A percentile compares a stretch with the other conserved stretches of the same genome.
These are phyloP conservation scores for Gallinago media DNA, from an alignment of 2,113 vertebrate species.

Conservation along the genomic window DNA sequence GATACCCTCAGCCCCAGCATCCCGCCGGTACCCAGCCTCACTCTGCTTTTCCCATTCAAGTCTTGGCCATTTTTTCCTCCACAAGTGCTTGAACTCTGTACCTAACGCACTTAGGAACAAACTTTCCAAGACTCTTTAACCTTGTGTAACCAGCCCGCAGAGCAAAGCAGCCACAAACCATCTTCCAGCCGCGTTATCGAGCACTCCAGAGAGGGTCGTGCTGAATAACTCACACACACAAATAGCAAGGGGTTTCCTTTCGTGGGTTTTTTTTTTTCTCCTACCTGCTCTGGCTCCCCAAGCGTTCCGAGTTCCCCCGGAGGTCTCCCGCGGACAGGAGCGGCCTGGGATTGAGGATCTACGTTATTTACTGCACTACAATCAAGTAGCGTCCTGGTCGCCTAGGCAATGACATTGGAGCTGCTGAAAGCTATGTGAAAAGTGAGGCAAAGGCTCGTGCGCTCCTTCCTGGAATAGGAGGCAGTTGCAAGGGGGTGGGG, in stretches of 20 bases:
- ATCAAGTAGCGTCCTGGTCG: slow-evolving; percentile 81
- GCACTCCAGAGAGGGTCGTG: background rate
- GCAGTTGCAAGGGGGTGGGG: slow-evolving; percentile 58
- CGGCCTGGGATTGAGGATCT: slow-evolving; percentile 60
- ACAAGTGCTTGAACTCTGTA: background rate
- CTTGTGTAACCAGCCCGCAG: background rate
- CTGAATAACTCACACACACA: background rate
- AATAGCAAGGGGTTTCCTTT: background rate
- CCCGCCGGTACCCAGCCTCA: background rate
- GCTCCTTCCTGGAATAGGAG: slow-evolving; percentile 62
- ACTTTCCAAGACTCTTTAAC: background rate
- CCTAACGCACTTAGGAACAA: background rate
- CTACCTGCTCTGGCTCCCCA: slow-evolving; percentile 29
- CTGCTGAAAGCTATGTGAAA: slow-evolving; percentile 58
- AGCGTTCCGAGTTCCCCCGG: background rate
- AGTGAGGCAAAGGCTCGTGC: slow-evolving; percentile 64
- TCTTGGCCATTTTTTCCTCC: background rate
- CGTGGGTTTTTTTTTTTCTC: background rate
- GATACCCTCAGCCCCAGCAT: background rate
- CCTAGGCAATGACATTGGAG: slow-evolving; percentile 84
- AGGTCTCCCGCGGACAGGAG: slow-evolving; percentile 64
- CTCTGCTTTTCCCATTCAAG: background rate
- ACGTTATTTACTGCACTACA: slow-evolving; percentile 52
- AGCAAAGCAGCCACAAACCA: background rate
- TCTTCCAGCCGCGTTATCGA: background rate